Conservation (phyloP, 1,140 invertebrate genomes). For the Elymnias hypermnestra region DNA sequence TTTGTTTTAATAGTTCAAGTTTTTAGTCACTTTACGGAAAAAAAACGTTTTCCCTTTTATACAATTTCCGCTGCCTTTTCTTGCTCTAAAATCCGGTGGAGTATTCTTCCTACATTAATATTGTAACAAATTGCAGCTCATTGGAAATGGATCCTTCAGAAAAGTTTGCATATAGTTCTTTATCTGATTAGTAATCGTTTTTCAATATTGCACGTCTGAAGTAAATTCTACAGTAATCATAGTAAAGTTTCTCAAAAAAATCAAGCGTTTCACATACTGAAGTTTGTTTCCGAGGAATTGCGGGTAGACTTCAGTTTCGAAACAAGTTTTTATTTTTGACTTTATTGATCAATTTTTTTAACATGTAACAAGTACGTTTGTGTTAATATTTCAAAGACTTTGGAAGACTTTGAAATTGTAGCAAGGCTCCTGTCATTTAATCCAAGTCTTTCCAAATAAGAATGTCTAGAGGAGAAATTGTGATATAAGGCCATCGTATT, state of each 20-base stretch:
- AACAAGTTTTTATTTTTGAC: constrained; percentile 75
- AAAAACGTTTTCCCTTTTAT: constrained; percentile 67
- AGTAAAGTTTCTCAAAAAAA: constrained; percentile 79
- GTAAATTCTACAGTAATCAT: constrained; percentile 78
- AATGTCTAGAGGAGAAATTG: no score
- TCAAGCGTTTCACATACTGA: constrained; percentile 76
- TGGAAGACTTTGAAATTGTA: no score
- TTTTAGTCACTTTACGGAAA: constrained; percentile 66
- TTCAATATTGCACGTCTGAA: constrained; percentile 77
- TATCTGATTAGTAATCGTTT: constrained; percentile 71
- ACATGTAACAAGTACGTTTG: constrained; percentile 85
- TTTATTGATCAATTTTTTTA: constrained; percentile 83
- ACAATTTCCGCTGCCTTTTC: constrained; percentile 55
- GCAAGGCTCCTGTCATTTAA: constrained; percentile 93
- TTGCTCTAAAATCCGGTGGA: constrained; percentile 48
- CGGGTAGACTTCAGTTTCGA: constrained; percentile 77
- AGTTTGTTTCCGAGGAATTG: constrained; percentile 80
- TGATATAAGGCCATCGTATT: no score
- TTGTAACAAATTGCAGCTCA: constrained; percentile 52
- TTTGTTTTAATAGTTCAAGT: constrained; percentile 64
- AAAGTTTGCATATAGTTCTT: constrained; percentile 73
- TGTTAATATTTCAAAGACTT: constrained; percentile 79
- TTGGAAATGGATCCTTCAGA: constrained; percentile 51
- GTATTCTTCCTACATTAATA: constrained; percentile 57
- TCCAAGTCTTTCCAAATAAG: constrained; percentile 96